Percentiles rank a stretch among this genome's conserved stretches.
Evolutionary conservation across 2,797 vertebrate species (phyloP).

Genomic region (Urosaurus nigricauda): DNA sequence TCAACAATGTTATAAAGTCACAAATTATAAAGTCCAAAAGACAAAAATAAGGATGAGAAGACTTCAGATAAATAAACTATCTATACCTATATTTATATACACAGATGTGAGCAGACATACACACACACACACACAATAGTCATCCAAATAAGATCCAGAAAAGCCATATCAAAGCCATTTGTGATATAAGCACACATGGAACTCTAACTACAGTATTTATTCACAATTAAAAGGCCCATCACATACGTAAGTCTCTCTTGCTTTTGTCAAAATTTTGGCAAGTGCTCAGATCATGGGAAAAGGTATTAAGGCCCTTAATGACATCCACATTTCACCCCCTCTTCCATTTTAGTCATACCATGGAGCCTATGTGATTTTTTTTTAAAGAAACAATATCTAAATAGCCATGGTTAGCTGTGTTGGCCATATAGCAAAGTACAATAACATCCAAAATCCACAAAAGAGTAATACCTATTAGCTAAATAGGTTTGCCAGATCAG

Average conservation of each 20-base stretch:
- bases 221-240: too few species aligned
- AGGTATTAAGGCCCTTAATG: neutral
- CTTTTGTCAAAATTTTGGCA: neutral
- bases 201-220: neutral
- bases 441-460: too few species aligned
- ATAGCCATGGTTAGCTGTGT: too few species aligned
- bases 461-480: too few species aligned
- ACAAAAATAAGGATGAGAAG: slow-evolving; percentile 3
- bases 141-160: slow-evolving; percentile 2
- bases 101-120: too few species aligned
- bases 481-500: too few species aligned
- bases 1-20: slow-evolving; percentile 25
- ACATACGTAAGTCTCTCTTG: neutral
- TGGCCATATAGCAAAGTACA: too few species aligned
- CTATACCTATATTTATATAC: neutral
- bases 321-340: neutral
- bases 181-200: too few species aligned
- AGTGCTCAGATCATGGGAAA: neutral
- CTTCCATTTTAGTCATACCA: too few species aligned
- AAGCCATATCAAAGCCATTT: neutral
- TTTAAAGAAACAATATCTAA: too few species aligned
- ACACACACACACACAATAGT: too few species aligned
- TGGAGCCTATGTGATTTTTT: too few species aligned
- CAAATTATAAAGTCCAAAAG: slow-evolving; percentile 16
- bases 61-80: neutral